Base-by-base conservation (phyloP, 2,113 vertebrate species). In the Sminthopsis crassicaudata region DNA sequence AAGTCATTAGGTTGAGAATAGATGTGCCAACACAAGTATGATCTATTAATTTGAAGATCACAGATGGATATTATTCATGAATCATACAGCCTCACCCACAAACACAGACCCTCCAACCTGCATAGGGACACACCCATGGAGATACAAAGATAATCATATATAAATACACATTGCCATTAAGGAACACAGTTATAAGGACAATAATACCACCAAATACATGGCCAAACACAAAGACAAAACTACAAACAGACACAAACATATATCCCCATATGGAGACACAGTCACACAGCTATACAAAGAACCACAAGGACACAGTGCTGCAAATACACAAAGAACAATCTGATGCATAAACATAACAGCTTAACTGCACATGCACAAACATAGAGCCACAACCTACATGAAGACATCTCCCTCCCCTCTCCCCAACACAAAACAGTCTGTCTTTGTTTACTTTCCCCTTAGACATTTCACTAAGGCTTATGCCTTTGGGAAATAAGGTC, bases 41-140 rank as follows among this genome's bases (percentile, higher is more conserved):
- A 95, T 97, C 95, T 95, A 97, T 96, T 98, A 97, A 98, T 98
- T 97, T 97, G 93, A 94, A 98, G 97, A 96, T 97, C 97, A 97
- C 97, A 96, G 97, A 98, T 92, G 97, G 96, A 97, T 95, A 97
- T 97, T 97, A 97, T 92, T 97, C 97, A 97, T 97, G 96, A 96
- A 89, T 96, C 94, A 96, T 76, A 96, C 88, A 91, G 92, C 93
- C 42, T 96, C 46, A 53, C 57, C 36, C 93, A 46, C 57, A 95
- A 93, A 95, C 90, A 91, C 95, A 42, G 67, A 84, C 19, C 67
- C 67, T 84, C 7, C 67, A 84, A 84, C 67, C n/a, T 42, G 5
- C n/a, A 84, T 42, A 36, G n/a, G 19, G 67, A 84, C 67, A 84
- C n/a, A 42, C 36, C 36, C 19, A 84, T n/a, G n/a, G 27, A n/a